These are phyloP conservation scores for Tenualosa thibaudeaui DNA, from an alignment of 2,797 vertebrate species.

Conservation along the genomic window DNA sequence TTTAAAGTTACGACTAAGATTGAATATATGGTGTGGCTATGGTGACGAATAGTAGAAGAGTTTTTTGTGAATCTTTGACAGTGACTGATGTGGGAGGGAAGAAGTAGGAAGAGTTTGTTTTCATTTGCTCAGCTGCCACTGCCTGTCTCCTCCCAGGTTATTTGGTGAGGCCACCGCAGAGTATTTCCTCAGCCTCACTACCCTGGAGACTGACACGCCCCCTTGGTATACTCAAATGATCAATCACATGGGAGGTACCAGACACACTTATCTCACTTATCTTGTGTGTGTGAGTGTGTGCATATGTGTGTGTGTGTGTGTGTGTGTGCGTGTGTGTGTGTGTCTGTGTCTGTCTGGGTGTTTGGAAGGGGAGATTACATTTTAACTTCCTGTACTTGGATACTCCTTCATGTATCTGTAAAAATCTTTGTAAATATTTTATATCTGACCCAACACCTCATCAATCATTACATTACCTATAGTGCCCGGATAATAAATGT, in stretches of 20 bases:
- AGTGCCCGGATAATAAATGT: too few species aligned
- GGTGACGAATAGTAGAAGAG: neutral
- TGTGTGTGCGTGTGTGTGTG: neutral
- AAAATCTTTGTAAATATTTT: neutral
- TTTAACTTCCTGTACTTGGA: neutral
- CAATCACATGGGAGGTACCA: constrained; percentile 56
- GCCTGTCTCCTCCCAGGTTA: constrained; percentile 50
- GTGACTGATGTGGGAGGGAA: neutral
- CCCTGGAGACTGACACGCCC: constrained; percentile 41
- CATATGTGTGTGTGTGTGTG: neutral
- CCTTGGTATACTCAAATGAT: constrained; percentile 55
- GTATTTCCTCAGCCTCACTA: constrained; percentile 58
- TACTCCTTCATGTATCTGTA: neutral
- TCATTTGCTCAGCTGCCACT: constrained; percentile 44
- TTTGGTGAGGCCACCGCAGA: constrained; percentile 59
- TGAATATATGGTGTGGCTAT: neutral
- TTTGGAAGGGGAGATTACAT: neutral
- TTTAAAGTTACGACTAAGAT: too few species aligned
- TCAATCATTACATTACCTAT: too few species aligned
- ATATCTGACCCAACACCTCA: neutral
- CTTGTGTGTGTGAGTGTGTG: neutral
- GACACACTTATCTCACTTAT: neutral
- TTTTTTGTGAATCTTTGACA: constrained; percentile 15
- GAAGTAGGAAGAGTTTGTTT: constrained; percentile 4
- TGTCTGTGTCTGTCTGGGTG: neutral